These are phyloP conservation scores for Cetonia aurata DNA, from an alignment of 2,888 invertebrate genomes.

Conservation along the genomic window DNA sequence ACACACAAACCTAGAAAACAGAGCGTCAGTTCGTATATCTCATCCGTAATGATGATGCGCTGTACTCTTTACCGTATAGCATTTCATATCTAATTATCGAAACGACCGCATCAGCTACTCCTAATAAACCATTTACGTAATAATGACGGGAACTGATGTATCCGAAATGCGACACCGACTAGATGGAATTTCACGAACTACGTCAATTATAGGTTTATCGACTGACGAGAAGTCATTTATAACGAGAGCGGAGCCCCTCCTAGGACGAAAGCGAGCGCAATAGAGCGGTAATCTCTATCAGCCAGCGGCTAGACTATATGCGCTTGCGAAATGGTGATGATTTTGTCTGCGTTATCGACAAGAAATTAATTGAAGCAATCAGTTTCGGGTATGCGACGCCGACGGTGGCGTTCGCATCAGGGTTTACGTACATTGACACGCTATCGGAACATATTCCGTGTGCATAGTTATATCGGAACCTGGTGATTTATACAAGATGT, in stretches of 20 bases:
- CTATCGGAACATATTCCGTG: too few species aligned
- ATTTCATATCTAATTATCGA: constrained; percentile 41
- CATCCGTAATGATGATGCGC: constrained; percentile 30
- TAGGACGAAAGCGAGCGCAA: too few species aligned
- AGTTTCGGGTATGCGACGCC: not conserved
- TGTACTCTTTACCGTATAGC: constrained; percentile 15
- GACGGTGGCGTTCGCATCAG: too few species aligned
- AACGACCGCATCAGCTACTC: constrained; percentile 27
- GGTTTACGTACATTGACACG: too few species aligned
- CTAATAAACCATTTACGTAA: constrained; percentile 45
- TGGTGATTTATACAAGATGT: too few species aligned
- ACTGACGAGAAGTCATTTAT: constrained; percentile 24
- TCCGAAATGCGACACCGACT: constrained; percentile 34
- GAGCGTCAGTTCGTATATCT: not conserved
- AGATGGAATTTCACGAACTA: constrained; percentile 37
- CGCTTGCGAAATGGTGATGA: constrained; percentile 26
- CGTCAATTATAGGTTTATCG: constrained; percentile 34
- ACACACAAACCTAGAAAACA: constrained; percentile 7
- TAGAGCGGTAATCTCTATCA: too few species aligned
- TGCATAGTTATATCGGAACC: too few species aligned
- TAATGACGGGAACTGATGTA: constrained; percentile 44
- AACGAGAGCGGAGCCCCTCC: not conserved
- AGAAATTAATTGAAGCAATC: constrained; percentile 35
- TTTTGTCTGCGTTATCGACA: constrained; percentile 32
- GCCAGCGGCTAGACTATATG: too few species aligned